A percentile compares a stretch with the other conserved stretches of the same genome.
phyloP scores from a whole-genome alignment of 1,140 invertebrate species.

The Cydia splendana region DNA sequence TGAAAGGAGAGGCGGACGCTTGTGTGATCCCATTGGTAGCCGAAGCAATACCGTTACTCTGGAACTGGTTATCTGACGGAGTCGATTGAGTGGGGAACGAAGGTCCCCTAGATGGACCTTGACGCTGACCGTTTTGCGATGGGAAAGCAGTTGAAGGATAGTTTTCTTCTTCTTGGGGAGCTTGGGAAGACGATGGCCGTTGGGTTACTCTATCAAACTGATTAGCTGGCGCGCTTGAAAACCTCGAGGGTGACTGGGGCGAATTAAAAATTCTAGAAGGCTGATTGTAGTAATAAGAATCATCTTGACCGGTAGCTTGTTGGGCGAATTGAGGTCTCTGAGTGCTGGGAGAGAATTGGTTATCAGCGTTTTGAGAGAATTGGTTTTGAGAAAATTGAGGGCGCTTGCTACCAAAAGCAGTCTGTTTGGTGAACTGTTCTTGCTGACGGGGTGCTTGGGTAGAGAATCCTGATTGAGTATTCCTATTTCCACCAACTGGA shows the following conservation, averaged over 20 bases:
- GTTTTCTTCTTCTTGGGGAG: conserved; percentile 24
- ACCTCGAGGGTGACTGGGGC: conserved; percentile 37
- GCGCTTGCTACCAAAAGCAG: background rate
- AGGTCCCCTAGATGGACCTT: conserved; percentile 11
- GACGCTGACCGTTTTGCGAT: conserved; percentile 11
- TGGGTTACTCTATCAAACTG: conserved; percentile 43
- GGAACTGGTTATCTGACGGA: conserved; percentile 27
- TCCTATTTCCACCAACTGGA: background rate
- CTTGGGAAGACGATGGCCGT: conserved; percentile 29
- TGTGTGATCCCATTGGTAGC: conserved; percentile 33
- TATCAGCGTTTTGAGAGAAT: conserved; percentile 37
- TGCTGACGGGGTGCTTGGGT: conserved; percentile 18
- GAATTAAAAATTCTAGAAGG: conserved; percentile 52
- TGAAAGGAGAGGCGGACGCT: conserved; percentile 36
- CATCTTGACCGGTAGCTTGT: conserved; percentile 46
- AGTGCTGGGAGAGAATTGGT: conserved; percentile 43
- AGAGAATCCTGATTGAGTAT: background rate
- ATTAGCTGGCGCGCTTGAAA: conserved; percentile 43
- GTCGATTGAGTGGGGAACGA: conserved; percentile 17
- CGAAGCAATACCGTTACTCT: conserved; percentile 14
- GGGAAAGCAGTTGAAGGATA: conserved; percentile 7
- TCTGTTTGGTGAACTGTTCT: conserved; percentile 5
- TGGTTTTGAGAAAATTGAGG: conserved; percentile 27
- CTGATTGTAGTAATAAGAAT: conserved; percentile 56
- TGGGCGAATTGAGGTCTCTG: conserved; percentile 40